Base-by-base conservation (phyloP, 2,888 invertebrate species). In the Leptopilina drosophilae region DNA sequence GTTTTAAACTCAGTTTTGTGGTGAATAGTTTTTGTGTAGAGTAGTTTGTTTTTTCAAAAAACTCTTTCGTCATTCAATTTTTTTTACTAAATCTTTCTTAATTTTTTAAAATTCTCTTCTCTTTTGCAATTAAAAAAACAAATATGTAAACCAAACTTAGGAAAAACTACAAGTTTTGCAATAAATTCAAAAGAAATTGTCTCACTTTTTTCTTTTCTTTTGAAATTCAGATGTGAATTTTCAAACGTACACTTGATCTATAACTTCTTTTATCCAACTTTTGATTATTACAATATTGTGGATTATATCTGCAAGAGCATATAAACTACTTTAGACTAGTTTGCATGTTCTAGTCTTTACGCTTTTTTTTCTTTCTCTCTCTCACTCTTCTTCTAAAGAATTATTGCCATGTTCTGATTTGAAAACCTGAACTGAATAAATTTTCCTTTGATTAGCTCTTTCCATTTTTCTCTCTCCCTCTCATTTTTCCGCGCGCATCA, bases 261-360 rank as follows among this genome's bases (percentile, higher is more conserved):
- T 9, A 9, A 20, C 15, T 49, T 6, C 26, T 49, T 20, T 49
- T 26, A 15, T 53, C 26, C 26, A 53, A 33, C 73, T 64, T 73
- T 73, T 73, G 14, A 69, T 56, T 73, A 73, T 73, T 73, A 56
- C 73, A 73, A 73, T 33, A 33, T 56, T 73, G n/a, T 14, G 33
- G 53, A 73, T 33, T 73, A 73, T 73, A 53, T 9, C n/a, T 73
- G 33, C 26, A 8, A 40, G 14, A 26, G 7, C 4, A 33, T 14
- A 33, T 56, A 73, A 73, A 73, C 56, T 56, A 73, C 33, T 69
- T 69, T 69, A 69, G 53, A 69, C 69, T 69, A 73, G 73, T 73
- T 73, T 56, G 73, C 73, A 56, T 73, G 73, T 53, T 73, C 53
- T 14, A 33, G 11, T 46, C 26, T 53, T 49, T 73, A 73, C 12